Conservation (phyloP, 2,797 vertebrate species). For the Simalia tracyae region DNA sequence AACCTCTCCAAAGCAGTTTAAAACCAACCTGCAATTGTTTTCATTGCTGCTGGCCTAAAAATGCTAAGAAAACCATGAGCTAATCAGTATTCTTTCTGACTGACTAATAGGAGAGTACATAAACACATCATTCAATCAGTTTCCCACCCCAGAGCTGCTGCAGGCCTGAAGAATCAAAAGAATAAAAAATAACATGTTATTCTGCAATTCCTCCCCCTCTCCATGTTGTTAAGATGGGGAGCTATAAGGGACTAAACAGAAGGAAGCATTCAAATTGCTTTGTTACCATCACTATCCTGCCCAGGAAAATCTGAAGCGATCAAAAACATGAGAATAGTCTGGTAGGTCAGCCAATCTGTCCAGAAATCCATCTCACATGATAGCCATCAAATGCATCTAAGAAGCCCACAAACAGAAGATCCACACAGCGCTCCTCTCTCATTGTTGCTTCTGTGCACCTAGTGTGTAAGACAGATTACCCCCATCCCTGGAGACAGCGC, state of each 20-base stretch:
- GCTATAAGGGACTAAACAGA: neutral
- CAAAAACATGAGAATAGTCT: neutral
- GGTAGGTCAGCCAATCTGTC: neutral
- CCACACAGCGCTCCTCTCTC: neutral
- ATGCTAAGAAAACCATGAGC: neutral
- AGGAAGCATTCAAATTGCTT: neutral
- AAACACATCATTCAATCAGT: neutral
- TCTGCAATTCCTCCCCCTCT: neutral
- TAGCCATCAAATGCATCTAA: neutral
- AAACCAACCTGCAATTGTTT: neutral
- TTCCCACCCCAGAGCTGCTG: neutral
- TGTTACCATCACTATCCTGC: neutral
- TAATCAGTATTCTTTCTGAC: neutral
- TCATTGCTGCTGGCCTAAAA: neutral
- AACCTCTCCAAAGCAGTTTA: neutral
- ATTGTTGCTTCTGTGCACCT: neutral
- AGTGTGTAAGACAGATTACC: neutral
- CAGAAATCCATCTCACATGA: neutral
- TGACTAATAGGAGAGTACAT: neutral
- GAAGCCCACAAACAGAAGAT: neutral
- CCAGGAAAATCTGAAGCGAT: neutral
- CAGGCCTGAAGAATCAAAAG: neutral
- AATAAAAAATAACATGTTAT: neutral
- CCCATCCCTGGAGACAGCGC: neutral
- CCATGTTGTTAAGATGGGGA: neutral